Conservation (phyloP, 2,888 invertebrate genomes). For the Deilephila porcellus region DNA sequence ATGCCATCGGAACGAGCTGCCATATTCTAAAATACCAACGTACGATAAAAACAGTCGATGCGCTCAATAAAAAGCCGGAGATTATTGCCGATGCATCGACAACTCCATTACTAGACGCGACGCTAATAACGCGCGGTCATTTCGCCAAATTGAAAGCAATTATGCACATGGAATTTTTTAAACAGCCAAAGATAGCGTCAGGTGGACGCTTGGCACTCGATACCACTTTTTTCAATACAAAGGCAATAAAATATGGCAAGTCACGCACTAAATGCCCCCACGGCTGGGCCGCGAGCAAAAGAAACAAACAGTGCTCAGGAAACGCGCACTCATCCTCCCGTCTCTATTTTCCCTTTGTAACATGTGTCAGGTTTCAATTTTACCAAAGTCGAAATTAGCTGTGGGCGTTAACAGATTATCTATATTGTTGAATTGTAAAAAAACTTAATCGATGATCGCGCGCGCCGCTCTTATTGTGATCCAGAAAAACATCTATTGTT, state of each 20-base stretch:
- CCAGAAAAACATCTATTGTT: conserved; percentile 78
- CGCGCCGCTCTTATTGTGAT: conserved; percentile 66
- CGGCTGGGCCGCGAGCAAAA: conserved; percentile 72
- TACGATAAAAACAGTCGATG: conserved; percentile 55
- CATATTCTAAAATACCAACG: conserved; percentile 57
- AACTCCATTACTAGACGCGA: conserved; percentile 65
- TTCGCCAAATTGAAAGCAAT: conserved; percentile 72
- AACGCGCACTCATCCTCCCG: conserved; percentile 81
- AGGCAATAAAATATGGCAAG: conserved; percentile 79
- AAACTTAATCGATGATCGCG: conserved; percentile 84
- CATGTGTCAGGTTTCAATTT: conserved; percentile 84
- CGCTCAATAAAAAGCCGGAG: conserved; percentile 58
- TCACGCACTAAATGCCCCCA: conserved; percentile 80
- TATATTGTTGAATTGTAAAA: conserved; percentile 79
- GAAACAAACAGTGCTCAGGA: conserved; percentile 78
- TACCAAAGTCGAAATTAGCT: conserved; percentile 82
- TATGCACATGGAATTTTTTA: conserved; percentile 61
- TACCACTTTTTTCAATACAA: conserved; percentile 75
- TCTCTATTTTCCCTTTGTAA: conserved; percentile 80
- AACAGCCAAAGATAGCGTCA: conserved; percentile 60
- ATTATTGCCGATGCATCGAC: conserved; percentile 55
- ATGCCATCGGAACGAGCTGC: conserved; percentile 57
- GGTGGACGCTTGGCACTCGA: conserved; percentile 49
- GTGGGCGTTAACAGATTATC: conserved; percentile 84
- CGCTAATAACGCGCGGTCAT: conserved; percentile 61